These are phyloP conservation scores for Entomyzon cyanotis DNA, from an alignment of 2,113 vertebrate species.

Conservation along the genomic window DNA sequence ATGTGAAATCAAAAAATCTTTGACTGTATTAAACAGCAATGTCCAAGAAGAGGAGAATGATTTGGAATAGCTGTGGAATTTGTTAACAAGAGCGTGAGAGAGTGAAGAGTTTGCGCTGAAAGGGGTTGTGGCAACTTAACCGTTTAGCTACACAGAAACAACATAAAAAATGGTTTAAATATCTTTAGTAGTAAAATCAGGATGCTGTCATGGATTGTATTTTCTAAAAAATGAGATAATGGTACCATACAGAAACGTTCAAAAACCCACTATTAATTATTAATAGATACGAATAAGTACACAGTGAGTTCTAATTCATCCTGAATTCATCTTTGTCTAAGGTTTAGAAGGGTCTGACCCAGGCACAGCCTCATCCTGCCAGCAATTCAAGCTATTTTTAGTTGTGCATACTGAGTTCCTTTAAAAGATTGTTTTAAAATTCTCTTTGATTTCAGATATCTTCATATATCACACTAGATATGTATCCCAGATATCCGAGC, in stretches of 20 bases:
- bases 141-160: not conserved
- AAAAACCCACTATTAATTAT: not conserved
- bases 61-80: not conserved
- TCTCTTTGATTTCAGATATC: not conserved
- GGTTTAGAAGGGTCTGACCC: not conserved
- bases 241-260: not conserved
- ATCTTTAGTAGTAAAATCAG: not conserved
- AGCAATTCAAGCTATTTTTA: not conserved
- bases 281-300: not conserved
- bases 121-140: not conserved
- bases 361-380: not conserved
- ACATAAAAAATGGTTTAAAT: not conserved
- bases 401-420: not conserved
- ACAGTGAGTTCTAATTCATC: not conserved
- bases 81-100: not conserved
- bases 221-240: not conserved
- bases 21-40: not conserved
- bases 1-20: not conserved
- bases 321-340: not conserved
- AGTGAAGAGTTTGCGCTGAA: not conserved
- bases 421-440: not conserved
- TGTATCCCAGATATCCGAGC: not conserved
- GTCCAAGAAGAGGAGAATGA: not conserved
- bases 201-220: not conserved
- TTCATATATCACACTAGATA: not conserved